Base-by-base conservation (phyloP, 2,888 invertebrate species). In the Diarsia mendica region DNA sequence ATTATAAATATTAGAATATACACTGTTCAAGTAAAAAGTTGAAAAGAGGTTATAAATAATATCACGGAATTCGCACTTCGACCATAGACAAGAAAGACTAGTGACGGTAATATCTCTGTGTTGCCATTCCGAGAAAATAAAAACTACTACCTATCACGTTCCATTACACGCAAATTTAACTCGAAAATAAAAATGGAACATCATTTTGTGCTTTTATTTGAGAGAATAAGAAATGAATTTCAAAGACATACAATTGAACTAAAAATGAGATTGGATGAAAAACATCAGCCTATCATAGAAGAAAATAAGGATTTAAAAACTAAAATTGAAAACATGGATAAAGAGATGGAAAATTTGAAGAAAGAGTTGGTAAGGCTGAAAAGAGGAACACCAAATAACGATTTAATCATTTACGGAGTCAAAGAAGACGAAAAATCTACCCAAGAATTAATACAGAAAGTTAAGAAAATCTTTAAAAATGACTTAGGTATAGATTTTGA, bases 401-500 rank as follows among this genome's bases (percentile, higher is more conserved):
- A 60, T 33, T 60, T 60, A 28, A 60, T 60, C 58, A 60, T 60
- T 60, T 60, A 28, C 18, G 58, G 58, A 60, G 58, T 60, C 1
- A 60, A 60, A 60, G 58, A 60, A 60, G 28, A 60, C 58, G 58
- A 60, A 60, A 28, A 28, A 18, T 18, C 28, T 28, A 60, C 58
- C 9, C 28, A 28, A 28, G 58, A 60, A 28, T 3, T 60, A 60
- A 60, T 60, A 60, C 28, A 60, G 1, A 60, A 60, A 60, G 28
- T 60, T 1, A 60, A 60, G 1, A 60, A 60, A 60, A 60, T 33
- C 58, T 60, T 60, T 33, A 60, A 60, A 33, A 60, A 8, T 18
- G 58, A 33, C 18, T 60, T 60, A 28, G 58, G 28, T 4, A 9
- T 60, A 28, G 58, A 60, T 28, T 33, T 60, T 60, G 28, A 60